phyloP scores from a whole-genome alignment of 2,888 invertebrate species.

The Coelinius sp. region DNA sequence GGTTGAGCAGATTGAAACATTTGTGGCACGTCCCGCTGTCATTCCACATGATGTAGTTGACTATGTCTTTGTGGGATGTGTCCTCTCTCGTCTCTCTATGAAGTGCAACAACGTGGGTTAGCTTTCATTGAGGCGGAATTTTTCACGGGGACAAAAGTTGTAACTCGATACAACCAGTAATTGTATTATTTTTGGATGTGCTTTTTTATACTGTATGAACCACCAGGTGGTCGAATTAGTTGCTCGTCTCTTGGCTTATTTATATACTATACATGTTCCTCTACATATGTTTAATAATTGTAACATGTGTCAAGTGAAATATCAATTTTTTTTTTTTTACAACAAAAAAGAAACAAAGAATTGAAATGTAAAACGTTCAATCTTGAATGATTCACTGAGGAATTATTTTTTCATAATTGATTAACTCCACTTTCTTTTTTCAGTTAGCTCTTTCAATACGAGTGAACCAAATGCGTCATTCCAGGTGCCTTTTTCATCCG shows the following conservation, averaged over 20 bases:
- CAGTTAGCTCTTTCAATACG: background rate
- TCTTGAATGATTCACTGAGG: background rate
- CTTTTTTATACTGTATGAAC: slow-evolving; percentile 14
- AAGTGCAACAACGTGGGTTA: background rate
- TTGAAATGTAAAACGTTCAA: background rate
- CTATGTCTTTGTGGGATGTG: slow-evolving; percentile 11
- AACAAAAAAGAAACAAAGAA: background rate
- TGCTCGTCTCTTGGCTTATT: background rate
- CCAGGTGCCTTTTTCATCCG: slow-evolving; percentile 30
- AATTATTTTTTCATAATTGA: slow-evolving; percentile 19
- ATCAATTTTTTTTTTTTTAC: background rate
- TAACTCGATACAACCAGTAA: slow-evolving; percentile 33
- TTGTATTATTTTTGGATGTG: slow-evolving; percentile 30
- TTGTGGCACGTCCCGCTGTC: slow-evolving; percentile 43
- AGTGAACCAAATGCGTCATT: background rate
- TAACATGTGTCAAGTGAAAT: background rate
- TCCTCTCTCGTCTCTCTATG: background rate
- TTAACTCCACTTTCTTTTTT: slow-evolving; percentile 26
- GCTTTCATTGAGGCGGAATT: slow-evolving; percentile 23
- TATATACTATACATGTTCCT: background rate
- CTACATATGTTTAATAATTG: background rate
- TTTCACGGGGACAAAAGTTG: slow-evolving; percentile 27
- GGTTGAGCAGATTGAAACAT: slow-evolving; percentile 45
- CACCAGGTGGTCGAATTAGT: slow-evolving; percentile 31
- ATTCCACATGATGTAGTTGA: slow-evolving; percentile 33